These are phyloP conservation scores for Nudaria mundana DNA, from an alignment of 2,888 invertebrate species.

Conservation along the genomic window DNA sequence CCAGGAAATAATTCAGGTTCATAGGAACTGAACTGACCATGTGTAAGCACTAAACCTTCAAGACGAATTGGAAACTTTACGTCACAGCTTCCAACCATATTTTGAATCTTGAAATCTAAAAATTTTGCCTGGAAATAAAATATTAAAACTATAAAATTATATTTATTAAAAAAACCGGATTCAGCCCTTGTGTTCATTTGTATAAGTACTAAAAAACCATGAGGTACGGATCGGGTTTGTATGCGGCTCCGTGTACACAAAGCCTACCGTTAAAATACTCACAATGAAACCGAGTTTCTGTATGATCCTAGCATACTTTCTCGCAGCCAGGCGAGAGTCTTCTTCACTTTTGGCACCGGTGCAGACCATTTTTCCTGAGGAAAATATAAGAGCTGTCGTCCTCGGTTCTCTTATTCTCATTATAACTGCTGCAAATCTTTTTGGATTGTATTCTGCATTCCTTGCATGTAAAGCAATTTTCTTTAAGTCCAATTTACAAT, in stretches of 20 bases:
- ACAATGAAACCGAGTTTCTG: slow-evolving; percentile 91
- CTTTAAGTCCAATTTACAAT: slow-evolving; percentile 96
- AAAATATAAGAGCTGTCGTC: slow-evolving; percentile 89
- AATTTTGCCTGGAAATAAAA: slow-evolving; percentile 86
- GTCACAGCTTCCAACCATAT: slow-evolving; percentile 90
- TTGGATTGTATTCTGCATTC: slow-evolving; percentile 99
- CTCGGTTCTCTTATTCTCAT: slow-evolving; percentile 96
- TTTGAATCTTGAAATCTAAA: slow-evolving; percentile 90
- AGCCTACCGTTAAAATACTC: too few relatives aligned
- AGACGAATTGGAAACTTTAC: slow-evolving; percentile 88
- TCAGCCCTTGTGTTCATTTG: background rate
- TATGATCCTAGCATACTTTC: slow-evolving; percentile 92
- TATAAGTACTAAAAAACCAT: background rate
- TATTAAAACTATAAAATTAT: background rate
- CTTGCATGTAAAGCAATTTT: slow-evolving; percentile 98
- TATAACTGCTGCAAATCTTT: slow-evolving; percentile 99
- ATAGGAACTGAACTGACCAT: slow-evolving; percentile 91
- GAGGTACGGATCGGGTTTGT: background rate
- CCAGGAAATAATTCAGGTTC: slow-evolving; percentile 99
- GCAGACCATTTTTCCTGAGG: slow-evolving; percentile 92
- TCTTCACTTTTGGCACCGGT: slow-evolving; percentile 92
- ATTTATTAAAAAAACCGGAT: background rate
- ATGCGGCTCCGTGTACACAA: too few relatives aligned
- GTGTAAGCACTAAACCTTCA: slow-evolving; percentile 87
- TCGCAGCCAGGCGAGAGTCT: slow-evolving; percentile 88